phyloP scores from a whole-genome alignment of 2,113 vertebrate genomes.

The Mola mola region DNA sequence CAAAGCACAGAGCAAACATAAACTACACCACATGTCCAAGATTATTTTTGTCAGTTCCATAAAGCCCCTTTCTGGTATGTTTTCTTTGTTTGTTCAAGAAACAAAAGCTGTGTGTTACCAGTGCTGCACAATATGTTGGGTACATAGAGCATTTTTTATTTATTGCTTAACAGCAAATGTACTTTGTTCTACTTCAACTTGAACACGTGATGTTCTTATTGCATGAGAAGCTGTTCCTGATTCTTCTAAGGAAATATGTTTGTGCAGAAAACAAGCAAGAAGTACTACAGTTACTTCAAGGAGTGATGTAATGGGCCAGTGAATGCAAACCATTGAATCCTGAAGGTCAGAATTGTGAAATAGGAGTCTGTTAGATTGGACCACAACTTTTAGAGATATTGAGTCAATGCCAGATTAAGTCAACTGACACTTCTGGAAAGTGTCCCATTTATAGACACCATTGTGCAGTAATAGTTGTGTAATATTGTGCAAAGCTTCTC shows the following conservation, averaged over 20 bases:
- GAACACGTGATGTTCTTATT: conserved; percentile 2
- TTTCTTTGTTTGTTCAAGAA: conserved; percentile 22
- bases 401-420: conserved; percentile 22
- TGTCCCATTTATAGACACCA: neutral
- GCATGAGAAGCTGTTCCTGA: neutral
- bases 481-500: too few species aligned
- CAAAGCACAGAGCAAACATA: conserved; percentile 48
- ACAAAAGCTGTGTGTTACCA: conserved; percentile 22
- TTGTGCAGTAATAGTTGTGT: too few species aligned
- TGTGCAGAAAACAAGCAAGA: conserved; percentile 13
- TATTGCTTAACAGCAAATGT: conserved; percentile 5
- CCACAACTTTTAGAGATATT: conserved; percentile 50
- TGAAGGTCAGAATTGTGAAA: conserved; percentile 64
- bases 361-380: conserved; percentile 46
- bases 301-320: conserved; percentile 29
- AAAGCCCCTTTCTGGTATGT: conserved; percentile 11
- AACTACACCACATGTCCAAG: conserved; percentile 44
- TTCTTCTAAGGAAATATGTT: too few species aligned
- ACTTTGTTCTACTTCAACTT: too few species aligned
- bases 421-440: conserved; percentile 55
- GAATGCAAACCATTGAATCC: conserved; percentile 40
- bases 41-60: conserved; percentile 32
- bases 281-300: neutral
- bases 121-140: conserved; percentile 2
- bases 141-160: conserved; percentile 1